Percentiles rank a stretch among this genome's conserved stretches.
Evolutionary conservation across 1,140 invertebrate genomes (phyloP).

Genomic region (Sipha flava): DNA sequence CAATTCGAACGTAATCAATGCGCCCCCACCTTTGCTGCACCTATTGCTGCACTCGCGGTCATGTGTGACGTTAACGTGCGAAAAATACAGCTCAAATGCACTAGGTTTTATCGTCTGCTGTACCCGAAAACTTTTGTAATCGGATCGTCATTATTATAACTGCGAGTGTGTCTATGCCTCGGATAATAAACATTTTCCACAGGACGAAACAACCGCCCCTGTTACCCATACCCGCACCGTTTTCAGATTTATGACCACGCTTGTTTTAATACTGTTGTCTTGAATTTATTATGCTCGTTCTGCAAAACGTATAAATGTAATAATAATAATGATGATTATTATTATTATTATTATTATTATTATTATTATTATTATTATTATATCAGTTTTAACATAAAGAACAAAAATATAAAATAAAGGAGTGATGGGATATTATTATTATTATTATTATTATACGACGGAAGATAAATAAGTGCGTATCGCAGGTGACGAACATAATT

Average conservation of each 20-base stretch:
- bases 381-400: too few relatives aligned
- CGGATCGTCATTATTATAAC: slow-evolving; percentile 26
- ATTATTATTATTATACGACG: too few relatives aligned
- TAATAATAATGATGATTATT: background rate
- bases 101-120: background rate
- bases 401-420: too few relatives aligned
- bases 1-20: too few relatives aligned
- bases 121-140: slow-evolving; percentile 22
- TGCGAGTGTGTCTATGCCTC: background rate
- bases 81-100: background rate
- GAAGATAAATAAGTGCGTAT: too few relatives aligned
- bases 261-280: slow-evolving; percentile 4
- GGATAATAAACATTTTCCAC: slow-evolving; percentile 28
- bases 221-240: background rate
- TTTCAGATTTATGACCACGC: slow-evolving; percentile 13
- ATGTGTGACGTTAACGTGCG: background rate
- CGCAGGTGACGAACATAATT: too few relatives aligned
- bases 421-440: too few relatives aligned
- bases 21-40: too few relatives aligned
- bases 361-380: too few relatives aligned
- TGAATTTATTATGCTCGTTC: slow-evolving; percentile 13
- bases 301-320: slow-evolving; percentile 3
- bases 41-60: background rate
- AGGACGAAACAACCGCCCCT: background rate
- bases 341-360: too few relatives aligned